These are phyloP conservation scores for Tanytarsus gracilentus DNA, from an alignment of 2,888 invertebrate species.

Conservation along the genomic window DNA sequence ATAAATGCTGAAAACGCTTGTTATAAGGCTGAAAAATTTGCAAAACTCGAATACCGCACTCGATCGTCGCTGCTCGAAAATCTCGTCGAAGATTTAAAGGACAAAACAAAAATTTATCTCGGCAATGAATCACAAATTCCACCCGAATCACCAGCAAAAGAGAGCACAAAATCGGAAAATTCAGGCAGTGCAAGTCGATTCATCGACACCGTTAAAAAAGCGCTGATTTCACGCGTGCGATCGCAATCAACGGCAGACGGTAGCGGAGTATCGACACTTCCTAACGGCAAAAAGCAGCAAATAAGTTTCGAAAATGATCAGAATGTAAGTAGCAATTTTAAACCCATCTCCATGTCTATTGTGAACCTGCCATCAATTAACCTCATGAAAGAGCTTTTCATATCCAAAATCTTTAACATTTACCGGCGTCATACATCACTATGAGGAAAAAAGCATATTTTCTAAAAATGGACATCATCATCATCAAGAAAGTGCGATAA, in stretches of 20 bases:
- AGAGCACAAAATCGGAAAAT: constrained; percentile 47
- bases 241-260: constrained; percentile 45
- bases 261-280: not conserved
- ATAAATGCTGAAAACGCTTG: constrained; percentile 98
- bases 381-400: too few relatives aligned
- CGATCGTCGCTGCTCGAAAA: constrained; percentile 79
- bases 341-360: too few relatives aligned
- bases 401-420: too few relatives aligned
- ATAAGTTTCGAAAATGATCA: constrained; percentile 12
- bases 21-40: constrained; percentile 95
- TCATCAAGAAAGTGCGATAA: too few relatives aligned
- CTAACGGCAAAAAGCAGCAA: constrained; percentile 7
- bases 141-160: constrained; percentile 58
- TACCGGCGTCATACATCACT: too few relatives aligned
- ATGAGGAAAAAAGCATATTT: too few relatives aligned
- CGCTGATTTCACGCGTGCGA: constrained; percentile 66
- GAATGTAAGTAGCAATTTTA: constrained; percentile 15
- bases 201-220: constrained; percentile 85
- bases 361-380: too few relatives aligned
- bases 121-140: constrained; percentile 52
- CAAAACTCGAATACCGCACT: constrained; percentile 85
- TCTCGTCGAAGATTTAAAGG: constrained; percentile 78
- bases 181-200: constrained; percentile 66
- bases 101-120: constrained; percentile 80
- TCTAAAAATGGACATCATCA: too few relatives aligned